Conservation (phyloP, 2,797 vertebrate species). For the Anguilla anguilla region DNA sequence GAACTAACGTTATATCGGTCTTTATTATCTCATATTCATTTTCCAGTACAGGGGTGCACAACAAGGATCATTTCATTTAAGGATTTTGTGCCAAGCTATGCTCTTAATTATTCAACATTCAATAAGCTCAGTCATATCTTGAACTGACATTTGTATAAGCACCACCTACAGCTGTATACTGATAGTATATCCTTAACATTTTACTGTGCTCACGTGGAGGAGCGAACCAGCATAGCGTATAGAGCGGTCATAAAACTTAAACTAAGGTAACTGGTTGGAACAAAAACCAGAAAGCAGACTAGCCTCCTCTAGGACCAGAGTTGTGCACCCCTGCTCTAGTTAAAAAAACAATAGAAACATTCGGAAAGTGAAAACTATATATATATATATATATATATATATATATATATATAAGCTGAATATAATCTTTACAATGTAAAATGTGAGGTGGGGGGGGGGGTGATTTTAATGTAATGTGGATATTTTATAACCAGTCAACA, state of each 20-base stretch:
- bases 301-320: neutral
- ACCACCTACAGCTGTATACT: too few species aligned
- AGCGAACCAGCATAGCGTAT: neutral
- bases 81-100: too few species aligned
- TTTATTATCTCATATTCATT: neutral
- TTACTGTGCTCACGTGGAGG: too few species aligned
- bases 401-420: too few species aligned
- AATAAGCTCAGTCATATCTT: too few species aligned
- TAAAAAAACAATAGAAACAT: neutral
- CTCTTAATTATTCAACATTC: too few species aligned
- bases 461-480: neutral
- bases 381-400: too few species aligned
- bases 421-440: too few species aligned
- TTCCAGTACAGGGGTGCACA: neutral
- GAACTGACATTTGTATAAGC: too few species aligned
- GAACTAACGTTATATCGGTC: neutral
- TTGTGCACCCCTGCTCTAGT: neutral
- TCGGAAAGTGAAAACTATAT: neutral
- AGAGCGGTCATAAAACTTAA: neutral
- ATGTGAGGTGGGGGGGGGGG: neutral
- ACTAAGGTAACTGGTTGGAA: neutral
- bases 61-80: neutral
- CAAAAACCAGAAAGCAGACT: neutral
- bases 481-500: neutral
- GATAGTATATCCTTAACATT: too few species aligned